Percentiles rank a stretch among this genome's conserved stretches.
Evolutionary conservation across 64 coral and sea anemone genomes (phyloP).

Genomic region (Anthopleura sola): DNA sequence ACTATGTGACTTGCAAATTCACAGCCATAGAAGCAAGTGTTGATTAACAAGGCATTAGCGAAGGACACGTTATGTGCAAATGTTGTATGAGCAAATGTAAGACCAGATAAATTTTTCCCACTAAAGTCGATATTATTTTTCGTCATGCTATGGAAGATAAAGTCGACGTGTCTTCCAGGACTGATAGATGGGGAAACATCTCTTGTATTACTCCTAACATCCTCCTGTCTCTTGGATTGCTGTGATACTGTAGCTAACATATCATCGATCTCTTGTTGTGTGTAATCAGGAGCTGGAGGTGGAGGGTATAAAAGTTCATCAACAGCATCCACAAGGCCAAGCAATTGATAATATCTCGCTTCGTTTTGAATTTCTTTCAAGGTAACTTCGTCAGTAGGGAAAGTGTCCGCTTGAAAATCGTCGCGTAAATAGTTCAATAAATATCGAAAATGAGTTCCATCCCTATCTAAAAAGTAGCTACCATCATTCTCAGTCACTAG

Average conservation of each 20-base stretch:
- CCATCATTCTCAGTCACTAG: slow-evolving; percentile 67
- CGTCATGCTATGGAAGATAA: slow-evolving; percentile 96
- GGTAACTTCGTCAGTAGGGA: slow-evolving; percentile 77
- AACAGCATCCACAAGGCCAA: slow-evolving; percentile 59
- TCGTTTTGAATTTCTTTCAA: slow-evolving; percentile 89
- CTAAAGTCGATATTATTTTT: slow-evolving; percentile 87
- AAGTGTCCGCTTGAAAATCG: slow-evolving; percentile 75
- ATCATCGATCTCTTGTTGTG: slow-evolving; percentile 84
- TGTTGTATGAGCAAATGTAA: slow-evolving; percentile 93
- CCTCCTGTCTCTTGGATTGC: slow-evolving; percentile 16
- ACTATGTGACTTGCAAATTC: slow-evolving; percentile 96
- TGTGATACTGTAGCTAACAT: slow-evolving; percentile 75
- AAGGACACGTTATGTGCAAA: slow-evolving; percentile 98
- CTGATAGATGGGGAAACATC: background rate
- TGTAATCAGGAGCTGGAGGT: slow-evolving; percentile 80
- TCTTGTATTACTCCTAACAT: background rate
- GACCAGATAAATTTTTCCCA: slow-evolving; percentile 73
- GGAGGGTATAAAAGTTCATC: slow-evolving; percentile 77
- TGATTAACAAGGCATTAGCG: slow-evolving; percentile 55
- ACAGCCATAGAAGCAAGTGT: slow-evolving; percentile 94
- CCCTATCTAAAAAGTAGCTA: slow-evolving; percentile 92
- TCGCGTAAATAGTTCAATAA: slow-evolving; percentile 96
- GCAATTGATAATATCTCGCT: slow-evolving; percentile 87
- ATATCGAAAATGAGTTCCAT: slow-evolving; percentile 90
- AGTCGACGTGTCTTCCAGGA: slow-evolving; percentile 64